Conservation (phyloP, 2,888 invertebrate genomes). For the Dolichopus griseipennis region DNA sequence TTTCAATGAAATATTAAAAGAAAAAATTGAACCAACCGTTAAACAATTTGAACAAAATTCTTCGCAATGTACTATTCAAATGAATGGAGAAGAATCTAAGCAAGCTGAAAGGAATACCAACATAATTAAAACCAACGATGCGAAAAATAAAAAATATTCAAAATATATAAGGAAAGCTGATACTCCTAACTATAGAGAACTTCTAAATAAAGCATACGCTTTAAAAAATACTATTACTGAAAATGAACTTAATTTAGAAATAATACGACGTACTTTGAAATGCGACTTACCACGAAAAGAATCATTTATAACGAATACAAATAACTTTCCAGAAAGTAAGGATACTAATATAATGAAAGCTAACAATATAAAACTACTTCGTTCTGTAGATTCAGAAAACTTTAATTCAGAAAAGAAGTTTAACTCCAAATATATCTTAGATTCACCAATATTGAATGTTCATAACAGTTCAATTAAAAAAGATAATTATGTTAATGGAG, state of each 20-base stretch:
- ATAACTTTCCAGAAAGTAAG: conserved; percentile 13
- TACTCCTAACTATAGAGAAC: conserved; percentile 36
- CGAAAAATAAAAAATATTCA: neutral
- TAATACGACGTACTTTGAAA: conserved; percentile 40
- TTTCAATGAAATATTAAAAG: too few relatives aligned
- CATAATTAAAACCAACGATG: neutral
- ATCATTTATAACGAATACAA: neutral
- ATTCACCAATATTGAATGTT: conserved; percentile 14
- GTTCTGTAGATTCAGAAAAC: neutral
- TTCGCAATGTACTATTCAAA: too few relatives aligned
- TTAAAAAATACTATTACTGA: conserved; percentile 37
- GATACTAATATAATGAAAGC: conserved; percentile 17
- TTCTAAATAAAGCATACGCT: conserved; percentile 36
- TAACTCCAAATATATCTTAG: conserved; percentile 10
- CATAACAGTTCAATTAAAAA: conserved; percentile 2
- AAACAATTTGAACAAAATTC: too few relatives aligned
- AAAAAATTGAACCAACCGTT: too few relatives aligned
- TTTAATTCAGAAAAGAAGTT: conserved; percentile 2
- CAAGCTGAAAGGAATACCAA: too few relatives aligned
- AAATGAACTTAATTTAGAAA: conserved; percentile 38
- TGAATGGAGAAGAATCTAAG: too few relatives aligned
- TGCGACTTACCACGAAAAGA: conserved; percentile 19
- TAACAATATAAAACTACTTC: neutral
- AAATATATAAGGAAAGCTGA: neutral
- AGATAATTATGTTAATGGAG: conserved; percentile 9